Conservation (phyloP, 2,797 vertebrate genomes). For the Trachops cirrhosus region DNA sequence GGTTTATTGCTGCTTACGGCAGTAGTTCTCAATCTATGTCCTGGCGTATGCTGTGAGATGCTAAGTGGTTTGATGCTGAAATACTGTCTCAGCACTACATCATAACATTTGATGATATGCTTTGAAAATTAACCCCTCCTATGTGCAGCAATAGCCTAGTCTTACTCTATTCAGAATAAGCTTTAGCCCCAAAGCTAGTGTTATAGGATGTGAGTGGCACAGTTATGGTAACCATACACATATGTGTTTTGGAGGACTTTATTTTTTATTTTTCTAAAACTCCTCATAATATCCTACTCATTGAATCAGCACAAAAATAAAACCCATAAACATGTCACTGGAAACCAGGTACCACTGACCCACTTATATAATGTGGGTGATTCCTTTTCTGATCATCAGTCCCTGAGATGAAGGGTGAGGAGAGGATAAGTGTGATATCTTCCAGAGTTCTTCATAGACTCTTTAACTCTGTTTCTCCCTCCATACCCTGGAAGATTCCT, state of each 20-base stretch:
- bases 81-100: not conserved
- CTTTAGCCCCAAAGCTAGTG: no score
- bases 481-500: not conserved
- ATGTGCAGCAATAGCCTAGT: not conserved
- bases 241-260: not conserved
- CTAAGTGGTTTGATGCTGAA: not conserved
- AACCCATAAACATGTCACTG: not conserved
- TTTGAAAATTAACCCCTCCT: not conserved
- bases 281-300: not conserved
- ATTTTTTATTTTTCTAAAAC: not conserved
- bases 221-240: not conserved
- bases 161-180: not conserved
- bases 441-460: not conserved
- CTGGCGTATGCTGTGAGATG: not conserved
- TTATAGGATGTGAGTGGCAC: not conserved
- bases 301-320: not conserved
- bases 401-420: not conserved
- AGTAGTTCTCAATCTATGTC: not conserved
- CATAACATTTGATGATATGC: not conserved
- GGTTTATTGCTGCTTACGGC: not conserved
- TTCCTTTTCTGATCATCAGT: not conserved
- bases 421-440: not conserved
- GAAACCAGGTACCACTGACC: not conserved
- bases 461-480: not conserved
- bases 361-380: accelerated